Conservation (phyloP, 2,888 invertebrate species). For the Kuschelorhynchus macadamiae region DNA sequence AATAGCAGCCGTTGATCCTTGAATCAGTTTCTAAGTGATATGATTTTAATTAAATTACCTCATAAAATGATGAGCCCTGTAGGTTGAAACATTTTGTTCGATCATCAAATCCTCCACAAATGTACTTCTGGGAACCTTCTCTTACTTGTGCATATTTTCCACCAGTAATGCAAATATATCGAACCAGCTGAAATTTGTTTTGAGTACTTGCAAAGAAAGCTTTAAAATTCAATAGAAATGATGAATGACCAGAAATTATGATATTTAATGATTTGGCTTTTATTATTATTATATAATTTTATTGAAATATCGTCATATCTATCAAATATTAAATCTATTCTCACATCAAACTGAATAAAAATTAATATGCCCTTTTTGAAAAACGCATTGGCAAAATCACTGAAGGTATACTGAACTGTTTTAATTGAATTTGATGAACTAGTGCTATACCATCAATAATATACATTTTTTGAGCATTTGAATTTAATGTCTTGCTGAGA, state of each 20-base stretch:
- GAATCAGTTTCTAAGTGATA: slow-evolving; percentile 54
- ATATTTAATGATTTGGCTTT: slow-evolving; percentile 1
- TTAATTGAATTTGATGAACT: slow-evolving; percentile 41
- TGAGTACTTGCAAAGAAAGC: neutral
- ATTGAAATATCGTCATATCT: slow-evolving; percentile 51
- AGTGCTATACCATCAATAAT: slow-evolving; percentile 48
- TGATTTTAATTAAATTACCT: slow-evolving; percentile 55
- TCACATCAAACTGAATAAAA: slow-evolving; percentile 44
- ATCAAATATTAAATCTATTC: slow-evolving; percentile 1
- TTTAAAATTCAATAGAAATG: neutral
- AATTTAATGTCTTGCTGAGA: slow-evolving; percentile 44
- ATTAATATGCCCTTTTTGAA: slow-evolving; percentile 47
- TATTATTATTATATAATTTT: slow-evolving; percentile 44
- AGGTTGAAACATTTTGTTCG: slow-evolving; percentile 51
- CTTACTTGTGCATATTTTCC: too few species aligned
- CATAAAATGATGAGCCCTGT: slow-evolving; percentile 54
- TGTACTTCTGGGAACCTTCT: too few species aligned
- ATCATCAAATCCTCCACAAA: neutral
- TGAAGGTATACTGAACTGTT: slow-evolving; percentile 36
- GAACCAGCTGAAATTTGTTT: neutral
- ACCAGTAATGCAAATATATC: neutral
- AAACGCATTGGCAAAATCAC: slow-evolving; percentile 50
- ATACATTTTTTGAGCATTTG: slow-evolving; percentile 19
- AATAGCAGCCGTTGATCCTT: too few species aligned
- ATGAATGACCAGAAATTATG: neutral